phyloP scores from a whole-genome alignment of 1,140 invertebrate genomes.

The Steinernema feltiae region DNA sequence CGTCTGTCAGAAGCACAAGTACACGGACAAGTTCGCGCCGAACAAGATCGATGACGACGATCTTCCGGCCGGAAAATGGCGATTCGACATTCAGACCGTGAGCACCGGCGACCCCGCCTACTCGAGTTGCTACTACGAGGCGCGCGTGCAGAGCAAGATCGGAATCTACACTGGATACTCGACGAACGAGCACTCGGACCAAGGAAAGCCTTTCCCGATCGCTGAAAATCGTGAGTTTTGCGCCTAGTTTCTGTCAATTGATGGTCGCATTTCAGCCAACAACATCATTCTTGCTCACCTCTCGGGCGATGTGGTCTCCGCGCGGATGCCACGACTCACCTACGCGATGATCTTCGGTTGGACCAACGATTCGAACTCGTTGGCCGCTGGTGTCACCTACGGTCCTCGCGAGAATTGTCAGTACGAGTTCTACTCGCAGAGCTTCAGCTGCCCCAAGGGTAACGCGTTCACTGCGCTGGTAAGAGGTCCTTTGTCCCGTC shows the following conservation, averaged over 20 bases:
- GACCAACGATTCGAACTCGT: constrained; percentile 1
- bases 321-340: constrained; percentile 20
- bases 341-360: constrained; percentile 26
- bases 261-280: constrained; percentile 2
- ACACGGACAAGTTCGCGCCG: not conserved
- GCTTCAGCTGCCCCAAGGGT: constrained; percentile 29
- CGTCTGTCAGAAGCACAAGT: constrained; percentile 36
- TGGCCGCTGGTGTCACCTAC: constrained; percentile 27
- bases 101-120: not conserved
- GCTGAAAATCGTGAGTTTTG: not conserved
- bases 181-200: not conserved
- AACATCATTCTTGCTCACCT: not conserved
- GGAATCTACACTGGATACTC: constrained; percentile 27
- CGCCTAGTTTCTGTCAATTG: not conserved
- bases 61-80: not conserved
- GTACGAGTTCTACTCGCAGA: constrained; percentile 27
- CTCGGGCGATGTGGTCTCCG: constrained; percentile 2
- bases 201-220: not conserved
- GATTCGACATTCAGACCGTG: not conserved
- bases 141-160: constrained; percentile 28
- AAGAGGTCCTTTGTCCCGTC: not conserved
- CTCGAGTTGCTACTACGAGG: not conserved
- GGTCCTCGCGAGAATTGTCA: constrained; percentile 17
- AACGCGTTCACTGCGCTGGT: constrained; percentile 29
- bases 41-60: constrained; percentile 1